phyloP scores from a whole-genome alignment of 2,888 invertebrate genomes.

The Drosophila birchii region DNA sequence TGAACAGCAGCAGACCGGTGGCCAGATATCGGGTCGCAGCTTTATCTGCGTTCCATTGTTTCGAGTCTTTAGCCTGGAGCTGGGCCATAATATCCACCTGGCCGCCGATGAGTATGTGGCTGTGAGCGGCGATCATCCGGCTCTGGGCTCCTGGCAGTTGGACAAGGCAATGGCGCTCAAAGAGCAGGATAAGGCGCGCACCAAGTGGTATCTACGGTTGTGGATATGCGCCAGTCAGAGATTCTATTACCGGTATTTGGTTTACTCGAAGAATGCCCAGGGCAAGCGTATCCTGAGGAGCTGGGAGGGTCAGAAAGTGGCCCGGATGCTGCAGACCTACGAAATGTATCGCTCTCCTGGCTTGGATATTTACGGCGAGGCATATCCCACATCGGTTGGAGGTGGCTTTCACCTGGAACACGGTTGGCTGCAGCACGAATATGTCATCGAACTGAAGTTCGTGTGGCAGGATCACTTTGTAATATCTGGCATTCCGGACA shows the following conservation, averaged over 20 bases:
- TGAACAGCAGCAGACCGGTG: constrained; percentile 39
- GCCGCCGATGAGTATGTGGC: constrained; percentile 88
- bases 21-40: constrained; percentile 57
- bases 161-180: constrained; percentile 86
- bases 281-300: constrained; percentile 75
- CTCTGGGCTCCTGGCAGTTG: constrained; percentile 90
- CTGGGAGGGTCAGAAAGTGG: constrained; percentile 86
- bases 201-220: constrained; percentile 87
- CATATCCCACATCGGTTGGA: constrained; percentile 56
- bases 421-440: constrained; percentile 92
- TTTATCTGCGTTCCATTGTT: constrained; percentile 75
- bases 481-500: constrained; percentile 84
- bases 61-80: constrained; percentile 82
- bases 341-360: constrained; percentile 70
- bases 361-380: constrained; percentile 69
- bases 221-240: constrained; percentile 87
- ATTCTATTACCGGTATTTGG: constrained; percentile 80
- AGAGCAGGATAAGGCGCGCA: constrained; percentile 75
- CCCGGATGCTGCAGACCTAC: constrained; percentile 76
- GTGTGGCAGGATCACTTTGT: constrained; percentile 90
- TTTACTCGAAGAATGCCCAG: constrained; percentile 65
- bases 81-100: constrained; percentile 84
- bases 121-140: constrained; percentile 88
- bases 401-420: constrained; percentile 86
- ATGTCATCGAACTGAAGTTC: constrained; percentile 91